A percentile compares a stretch with the other conserved stretches of the same genome.
phyloP scores from a whole-genome alignment of 2,113 vertebrate genomes.

The Perca fluviatilis region DNA sequence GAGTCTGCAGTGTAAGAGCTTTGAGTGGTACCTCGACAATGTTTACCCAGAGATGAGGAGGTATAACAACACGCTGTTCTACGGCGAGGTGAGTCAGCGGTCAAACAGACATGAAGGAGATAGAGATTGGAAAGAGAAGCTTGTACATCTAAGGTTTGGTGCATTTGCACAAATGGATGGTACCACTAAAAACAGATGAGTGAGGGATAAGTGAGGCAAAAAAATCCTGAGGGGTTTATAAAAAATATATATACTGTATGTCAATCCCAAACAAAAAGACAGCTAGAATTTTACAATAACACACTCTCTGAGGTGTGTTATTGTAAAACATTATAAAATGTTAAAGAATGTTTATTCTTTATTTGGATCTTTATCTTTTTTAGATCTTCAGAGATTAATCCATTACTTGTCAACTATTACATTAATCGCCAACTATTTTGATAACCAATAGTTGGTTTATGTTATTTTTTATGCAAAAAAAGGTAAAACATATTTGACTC shows the following conservation, averaged over 20 bases:
- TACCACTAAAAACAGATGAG: background rate
- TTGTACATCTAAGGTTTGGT: background rate
- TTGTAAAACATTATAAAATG: background rate
- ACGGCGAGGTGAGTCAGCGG: conserved; percentile 91
- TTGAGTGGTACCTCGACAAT: conserved; percentile 98
- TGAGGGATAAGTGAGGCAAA: background rate
- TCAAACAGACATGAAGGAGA: background rate
- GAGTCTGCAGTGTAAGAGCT: conserved; percentile 94
- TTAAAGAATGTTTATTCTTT: background rate
- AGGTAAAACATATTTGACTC: too few relatives aligned
- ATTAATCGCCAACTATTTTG: too few relatives aligned
- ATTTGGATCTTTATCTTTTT: background rate
- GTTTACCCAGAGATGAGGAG: conserved; percentile 98
- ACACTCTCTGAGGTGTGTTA: background rate
- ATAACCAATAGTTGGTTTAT: too few relatives aligned
- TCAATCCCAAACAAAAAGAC: conserved; percentile 1
- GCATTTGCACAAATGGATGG: background rate
- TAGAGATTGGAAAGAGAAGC: background rate
- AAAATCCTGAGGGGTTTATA: background rate
- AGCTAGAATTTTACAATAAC: too few relatives aligned
- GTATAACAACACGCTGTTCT: conserved; percentile 95
- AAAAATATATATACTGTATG: background rate
- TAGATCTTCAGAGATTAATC: too few relatives aligned
- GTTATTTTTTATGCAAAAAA: too few relatives aligned
- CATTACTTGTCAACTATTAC: too few relatives aligned